These are phyloP conservation scores for Drosophila grimshawi DNA, from an alignment of 1,140 invertebrate genomes.

Conservation along the genomic window DNA sequence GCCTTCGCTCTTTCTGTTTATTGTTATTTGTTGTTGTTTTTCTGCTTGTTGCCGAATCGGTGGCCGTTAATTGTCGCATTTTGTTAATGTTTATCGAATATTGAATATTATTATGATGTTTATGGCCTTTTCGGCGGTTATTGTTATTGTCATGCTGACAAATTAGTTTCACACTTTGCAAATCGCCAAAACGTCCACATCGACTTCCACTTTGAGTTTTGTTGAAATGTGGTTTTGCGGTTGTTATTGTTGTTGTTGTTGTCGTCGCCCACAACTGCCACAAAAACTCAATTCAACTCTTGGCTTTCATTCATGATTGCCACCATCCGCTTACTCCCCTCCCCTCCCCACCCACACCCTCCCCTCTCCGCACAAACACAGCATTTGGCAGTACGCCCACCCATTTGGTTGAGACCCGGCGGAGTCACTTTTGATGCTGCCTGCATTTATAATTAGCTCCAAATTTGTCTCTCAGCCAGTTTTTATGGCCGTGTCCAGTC, in stretches of 20 bases:
- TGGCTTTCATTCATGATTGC: slow-evolving; percentile 55
- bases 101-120: slow-evolving; percentile 76
- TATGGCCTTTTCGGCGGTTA: slow-evolving; percentile 74
- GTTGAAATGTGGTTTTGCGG: too few relatives aligned
- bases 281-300: slow-evolving; percentile 5
- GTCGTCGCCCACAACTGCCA: slow-evolving; percentile 26
- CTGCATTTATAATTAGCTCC: slow-evolving; percentile 81
- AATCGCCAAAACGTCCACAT: slow-evolving; percentile 47
- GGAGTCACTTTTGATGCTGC: slow-evolving; percentile 52
- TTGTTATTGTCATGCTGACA: slow-evolving; percentile 78
- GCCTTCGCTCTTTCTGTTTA: neutral
- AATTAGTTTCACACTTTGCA: slow-evolving; percentile 82
- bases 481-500: slow-evolving; percentile 70
- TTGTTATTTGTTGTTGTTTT: neutral
- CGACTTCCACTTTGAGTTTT: slow-evolving; percentile 6
- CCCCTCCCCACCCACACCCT: neutral
- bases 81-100: slow-evolving; percentile 79
- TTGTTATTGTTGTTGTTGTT: slow-evolving; percentile 2
- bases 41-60: slow-evolving; percentile 47
- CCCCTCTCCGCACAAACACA: neutral
- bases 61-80: slow-evolving; percentile 77
- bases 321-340: neutral
- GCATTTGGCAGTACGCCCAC: slow-evolving; percentile 62
- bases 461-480: slow-evolving; percentile 72
- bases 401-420: slow-evolving; percentile 47